Percentiles rank a stretch among this genome's conserved stretches.
Conservation (phyloP, 2,113 vertebrate species). For the Sander vitreus region DNA sequence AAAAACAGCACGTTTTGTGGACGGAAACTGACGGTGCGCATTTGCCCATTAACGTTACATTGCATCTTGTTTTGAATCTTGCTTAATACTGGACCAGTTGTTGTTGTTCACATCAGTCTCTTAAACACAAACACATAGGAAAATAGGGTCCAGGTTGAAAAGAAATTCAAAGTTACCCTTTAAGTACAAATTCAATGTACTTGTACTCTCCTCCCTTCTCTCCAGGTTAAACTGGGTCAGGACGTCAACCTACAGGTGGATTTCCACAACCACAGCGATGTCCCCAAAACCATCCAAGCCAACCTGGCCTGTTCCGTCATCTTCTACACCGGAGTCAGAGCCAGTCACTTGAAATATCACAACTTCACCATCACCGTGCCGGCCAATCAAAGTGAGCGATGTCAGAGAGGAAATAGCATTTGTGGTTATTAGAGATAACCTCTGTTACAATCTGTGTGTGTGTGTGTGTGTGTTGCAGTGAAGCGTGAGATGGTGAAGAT, state of each 20-base stretch:
- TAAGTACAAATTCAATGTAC: background rate
- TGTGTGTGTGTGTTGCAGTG: background rate
- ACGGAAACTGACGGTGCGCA: no score
- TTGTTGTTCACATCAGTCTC: no score
- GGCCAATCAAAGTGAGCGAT: constrained; percentile 54
- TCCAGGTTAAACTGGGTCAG: constrained; percentile 76
- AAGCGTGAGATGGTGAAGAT: background rate
- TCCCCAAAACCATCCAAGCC: constrained; percentile 55
- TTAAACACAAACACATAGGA: no score
- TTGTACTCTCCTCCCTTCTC: background rate
- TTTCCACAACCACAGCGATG: constrained; percentile 82
- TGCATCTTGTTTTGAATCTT: no score
- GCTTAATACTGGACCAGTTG: no score
- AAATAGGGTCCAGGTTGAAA: no score
- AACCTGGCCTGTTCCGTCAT: constrained; percentile 81
- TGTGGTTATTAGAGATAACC: background rate
- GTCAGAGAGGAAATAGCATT: background rate
- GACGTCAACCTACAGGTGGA: constrained; percentile 84
- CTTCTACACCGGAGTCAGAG: constrained; percentile 90
- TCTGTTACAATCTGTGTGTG: background rate
- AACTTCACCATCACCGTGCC: constrained; percentile 12
- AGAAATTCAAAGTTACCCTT: no score
- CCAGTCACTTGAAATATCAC: constrained; percentile 80
- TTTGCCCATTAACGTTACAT: no score
- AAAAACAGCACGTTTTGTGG: no score